Evolutionary conservation across 2,113 vertebrate species (phyloP).

Genomic region (Tricholaema leucomelas): DNA sequence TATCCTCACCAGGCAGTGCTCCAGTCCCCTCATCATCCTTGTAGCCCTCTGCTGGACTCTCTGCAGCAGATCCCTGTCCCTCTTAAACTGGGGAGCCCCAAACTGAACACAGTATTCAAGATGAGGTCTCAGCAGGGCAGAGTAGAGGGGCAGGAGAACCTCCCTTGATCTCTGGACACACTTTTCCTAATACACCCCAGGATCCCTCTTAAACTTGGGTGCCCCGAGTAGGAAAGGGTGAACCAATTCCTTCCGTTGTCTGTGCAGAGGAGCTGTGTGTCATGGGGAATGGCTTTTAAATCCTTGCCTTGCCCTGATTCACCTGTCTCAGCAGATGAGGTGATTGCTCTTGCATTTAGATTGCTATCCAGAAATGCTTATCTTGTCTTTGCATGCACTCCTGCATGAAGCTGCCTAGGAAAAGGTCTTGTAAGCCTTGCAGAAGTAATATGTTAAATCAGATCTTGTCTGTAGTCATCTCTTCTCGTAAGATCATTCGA

Average conservation of each 20-base stretch:
- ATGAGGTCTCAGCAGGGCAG: too few relatives aligned
- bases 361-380: not conserved
- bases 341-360: not conserved
- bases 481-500: not conserved
- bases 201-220: too few relatives aligned
- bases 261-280: not conserved
- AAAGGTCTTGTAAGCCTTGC: not conserved
- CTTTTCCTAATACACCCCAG: too few relatives aligned
- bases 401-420: not conserved
- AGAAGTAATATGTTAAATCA: not conserved
- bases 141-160: too few relatives aligned
- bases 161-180: too few relatives aligned
- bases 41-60: too few relatives aligned
- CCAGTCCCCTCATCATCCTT: too few relatives aligned
- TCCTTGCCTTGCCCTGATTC: not conserved
- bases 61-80: too few relatives aligned
- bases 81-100: too few relatives aligned
- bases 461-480: not conserved
- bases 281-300: not conserved
- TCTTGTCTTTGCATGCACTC: not conserved
- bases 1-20: too few relatives aligned
- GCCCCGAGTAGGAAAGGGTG: not conserved
- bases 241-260: not conserved
- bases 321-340: not conserved
- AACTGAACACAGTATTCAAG: too few relatives aligned